A percentile compares a stretch with the other conserved stretches of the same genome.
These are phyloP conservation scores for Sarcophaga peregrina DNA, from an alignment of 1,140 invertebrate genomes.

Conservation along the genomic window DNA sequence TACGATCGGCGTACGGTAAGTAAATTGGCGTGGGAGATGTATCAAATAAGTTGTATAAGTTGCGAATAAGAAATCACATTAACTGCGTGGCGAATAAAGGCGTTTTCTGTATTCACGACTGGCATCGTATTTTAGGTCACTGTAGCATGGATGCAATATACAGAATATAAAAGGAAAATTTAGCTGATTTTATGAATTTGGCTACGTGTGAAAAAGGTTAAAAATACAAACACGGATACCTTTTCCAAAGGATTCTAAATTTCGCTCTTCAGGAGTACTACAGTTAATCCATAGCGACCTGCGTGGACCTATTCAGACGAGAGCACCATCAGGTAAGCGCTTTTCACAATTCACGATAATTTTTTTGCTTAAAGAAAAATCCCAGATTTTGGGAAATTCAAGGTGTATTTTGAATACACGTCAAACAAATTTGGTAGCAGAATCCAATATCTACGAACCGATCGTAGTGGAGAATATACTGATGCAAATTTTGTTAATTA, in stretches of 20 bases:
- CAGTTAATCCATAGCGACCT: no score
- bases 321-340: background rate
- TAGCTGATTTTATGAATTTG: no score
- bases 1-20: background rate
- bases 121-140: background rate
- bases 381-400: background rate
- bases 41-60: background rate
- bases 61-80: background rate
- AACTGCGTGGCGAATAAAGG: background rate
- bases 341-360: background rate
- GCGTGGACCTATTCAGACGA: background rate
- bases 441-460: no score
- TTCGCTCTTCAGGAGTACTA: no score
- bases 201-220: no score
- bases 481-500: no score
- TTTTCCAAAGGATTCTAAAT: no score
- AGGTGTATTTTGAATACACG: no score
- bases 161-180: background rate
- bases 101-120: background rate
- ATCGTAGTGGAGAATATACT: no score
- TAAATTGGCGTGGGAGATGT: background rate
- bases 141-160: background rate
- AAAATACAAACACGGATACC: no score
- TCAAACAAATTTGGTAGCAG: no score
- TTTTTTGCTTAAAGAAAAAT: background rate